Evolutionary conservation across 64 coral and sea anemone genomes (phyloP).

Genomic region (Cladopsammia gracilis): DNA sequence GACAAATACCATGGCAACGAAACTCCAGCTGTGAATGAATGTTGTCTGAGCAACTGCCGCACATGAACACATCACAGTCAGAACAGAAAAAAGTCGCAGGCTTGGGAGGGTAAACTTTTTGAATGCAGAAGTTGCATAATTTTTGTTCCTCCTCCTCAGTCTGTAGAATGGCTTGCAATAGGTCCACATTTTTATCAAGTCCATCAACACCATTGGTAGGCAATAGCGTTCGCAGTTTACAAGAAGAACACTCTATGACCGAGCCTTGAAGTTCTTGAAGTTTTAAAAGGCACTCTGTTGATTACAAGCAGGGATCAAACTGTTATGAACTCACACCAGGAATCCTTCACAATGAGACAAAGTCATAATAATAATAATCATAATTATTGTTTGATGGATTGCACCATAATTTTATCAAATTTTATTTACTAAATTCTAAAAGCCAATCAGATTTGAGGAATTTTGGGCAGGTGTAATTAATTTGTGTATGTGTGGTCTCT

Average conservation of each 20-base stretch:
- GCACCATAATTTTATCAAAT: no score
- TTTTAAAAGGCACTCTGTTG: slow-evolving; percentile 86
- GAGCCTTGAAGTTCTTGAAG: slow-evolving; percentile 92
- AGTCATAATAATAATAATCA: no score
- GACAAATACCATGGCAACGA: slow-evolving; percentile 82
- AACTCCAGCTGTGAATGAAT: slow-evolving; percentile 98
- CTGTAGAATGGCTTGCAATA: slow-evolving; percentile 75
- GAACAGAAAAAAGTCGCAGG: slow-evolving; percentile 83
- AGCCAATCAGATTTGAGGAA: no score
- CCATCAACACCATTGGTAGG: slow-evolving; percentile 79
- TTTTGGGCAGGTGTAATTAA: no score
- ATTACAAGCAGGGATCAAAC: slow-evolving; percentile 1
- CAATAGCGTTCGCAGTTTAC: slow-evolving; percentile 93
- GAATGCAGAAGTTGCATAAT: slow-evolving; percentile 93
- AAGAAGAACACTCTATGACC: slow-evolving; percentile 92
- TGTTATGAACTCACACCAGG: background rate
- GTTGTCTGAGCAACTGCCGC: slow-evolving; percentile 91
- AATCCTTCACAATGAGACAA: no score
- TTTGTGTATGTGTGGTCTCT: no score
- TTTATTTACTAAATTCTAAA: no score
- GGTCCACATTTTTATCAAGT: slow-evolving; percentile 87
- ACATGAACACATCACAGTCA: slow-evolving; percentile 91
- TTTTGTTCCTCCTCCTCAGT: slow-evolving; percentile 84
- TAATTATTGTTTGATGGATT: no score
- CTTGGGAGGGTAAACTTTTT: slow-evolving; percentile 94